These are phyloP conservation scores for Corythaeola cristata DNA, from an alignment of 2,113 vertebrate species.

Conservation along the genomic window DNA sequence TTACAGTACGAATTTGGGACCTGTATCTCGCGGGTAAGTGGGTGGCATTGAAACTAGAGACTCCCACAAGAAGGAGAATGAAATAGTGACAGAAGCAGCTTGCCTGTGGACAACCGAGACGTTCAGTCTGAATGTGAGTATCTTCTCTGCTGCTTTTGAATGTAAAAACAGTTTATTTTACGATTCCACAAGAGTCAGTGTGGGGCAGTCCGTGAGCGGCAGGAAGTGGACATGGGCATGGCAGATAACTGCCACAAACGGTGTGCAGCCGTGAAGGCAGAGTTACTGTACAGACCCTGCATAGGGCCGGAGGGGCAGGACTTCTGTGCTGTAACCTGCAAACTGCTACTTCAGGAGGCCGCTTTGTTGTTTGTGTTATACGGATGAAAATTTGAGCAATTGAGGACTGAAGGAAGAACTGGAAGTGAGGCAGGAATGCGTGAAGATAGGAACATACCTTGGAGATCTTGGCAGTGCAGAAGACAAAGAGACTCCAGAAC, in stretches of 20 bases:
- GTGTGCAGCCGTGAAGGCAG: background rate
- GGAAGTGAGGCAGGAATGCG: background rate
- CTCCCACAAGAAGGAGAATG: background rate
- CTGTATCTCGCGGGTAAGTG: no score
- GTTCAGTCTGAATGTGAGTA: rapidly evolving
- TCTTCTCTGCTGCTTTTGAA: background rate
- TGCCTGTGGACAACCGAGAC: no score
- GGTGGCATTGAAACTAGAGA: rapidly evolving
- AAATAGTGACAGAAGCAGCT: background rate
- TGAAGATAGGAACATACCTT: rapidly evolving
- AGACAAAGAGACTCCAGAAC: background rate
- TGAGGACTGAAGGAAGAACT: background rate
- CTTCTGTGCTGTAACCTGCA: background rate
- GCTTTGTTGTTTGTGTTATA: rapidly evolving
- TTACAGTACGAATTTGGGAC: background rate
- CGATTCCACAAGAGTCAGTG: rapidly evolving
- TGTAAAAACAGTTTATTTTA: rapidly evolving
- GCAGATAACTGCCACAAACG: background rate
- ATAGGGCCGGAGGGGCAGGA: background rate
- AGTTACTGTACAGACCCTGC: rapidly evolving
- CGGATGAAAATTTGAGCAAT: background rate
- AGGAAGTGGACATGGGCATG: background rate
- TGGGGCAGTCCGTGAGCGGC: background rate
- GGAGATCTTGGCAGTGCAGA: rapidly evolving
- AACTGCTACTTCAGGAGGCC: background rate